These are phyloP conservation scores for Rhabdophis nuchalis DNA, from an alignment of 2,797 vertebrate species.

Conservation along the genomic window DNA sequence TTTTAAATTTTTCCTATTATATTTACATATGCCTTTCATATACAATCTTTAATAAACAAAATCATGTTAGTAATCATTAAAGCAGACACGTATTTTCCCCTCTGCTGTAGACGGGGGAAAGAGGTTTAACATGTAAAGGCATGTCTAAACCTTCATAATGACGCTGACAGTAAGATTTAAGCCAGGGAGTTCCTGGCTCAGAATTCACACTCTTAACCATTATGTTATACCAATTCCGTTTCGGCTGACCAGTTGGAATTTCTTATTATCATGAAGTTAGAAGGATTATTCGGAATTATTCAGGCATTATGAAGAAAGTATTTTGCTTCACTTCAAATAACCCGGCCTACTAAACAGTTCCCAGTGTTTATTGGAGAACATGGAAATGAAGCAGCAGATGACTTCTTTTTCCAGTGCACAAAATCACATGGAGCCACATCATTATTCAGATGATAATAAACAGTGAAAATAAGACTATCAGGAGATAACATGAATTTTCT, in stretches of 20 bases:
- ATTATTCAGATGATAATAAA: not conserved
- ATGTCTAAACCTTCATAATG: not conserved
- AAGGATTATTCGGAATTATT: conserved; percentile 37
- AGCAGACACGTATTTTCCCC: not conserved
- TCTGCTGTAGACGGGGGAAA: not conserved
- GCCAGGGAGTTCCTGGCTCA: not conserved
- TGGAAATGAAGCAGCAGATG: not conserved
- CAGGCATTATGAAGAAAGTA: not conserved
- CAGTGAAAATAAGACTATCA: not conserved
- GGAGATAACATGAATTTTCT: not conserved
- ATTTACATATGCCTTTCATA: not conserved
- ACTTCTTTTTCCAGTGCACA: conserved; percentile 18
- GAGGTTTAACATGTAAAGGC: not conserved
- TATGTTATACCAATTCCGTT: not conserved
- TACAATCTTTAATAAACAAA: not conserved
- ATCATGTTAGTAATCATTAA: not conserved
- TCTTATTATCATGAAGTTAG: conserved; percentile 8
- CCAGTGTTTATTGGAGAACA: conserved; percentile 40
- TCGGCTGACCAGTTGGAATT: not conserved
- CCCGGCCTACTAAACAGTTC: conserved; percentile 9
- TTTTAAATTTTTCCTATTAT: not conserved
- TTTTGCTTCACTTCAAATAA: not conserved
- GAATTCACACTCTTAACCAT: not conserved
- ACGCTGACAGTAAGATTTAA: not conserved
- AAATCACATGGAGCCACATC: not conserved